Conservation (phyloP, 1,140 invertebrate species). For the Lasaia peninsularis region DNA sequence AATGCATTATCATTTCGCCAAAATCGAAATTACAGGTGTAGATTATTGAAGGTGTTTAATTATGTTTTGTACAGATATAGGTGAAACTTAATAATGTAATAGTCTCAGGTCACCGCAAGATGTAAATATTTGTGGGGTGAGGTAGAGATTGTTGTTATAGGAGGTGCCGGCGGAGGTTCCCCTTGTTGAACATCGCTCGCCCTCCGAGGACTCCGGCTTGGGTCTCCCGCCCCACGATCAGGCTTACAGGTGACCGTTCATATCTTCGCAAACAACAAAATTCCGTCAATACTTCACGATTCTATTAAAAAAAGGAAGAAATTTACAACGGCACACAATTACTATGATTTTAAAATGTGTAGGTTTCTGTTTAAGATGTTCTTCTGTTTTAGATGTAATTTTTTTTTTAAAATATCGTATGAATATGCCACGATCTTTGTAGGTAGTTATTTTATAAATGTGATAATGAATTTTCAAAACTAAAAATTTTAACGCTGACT, state of each 20-base stretch:
- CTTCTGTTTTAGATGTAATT: no score
- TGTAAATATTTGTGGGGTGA: constrained; percentile 39
- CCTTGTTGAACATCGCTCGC: constrained; percentile 82
- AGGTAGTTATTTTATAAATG: no score
- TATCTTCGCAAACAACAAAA: constrained; percentile 12
- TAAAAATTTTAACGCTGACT: no score
- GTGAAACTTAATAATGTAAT: constrained; percentile 2
- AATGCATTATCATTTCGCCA: background rate
- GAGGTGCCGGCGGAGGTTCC: constrained; percentile 79
- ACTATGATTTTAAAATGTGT: no score
- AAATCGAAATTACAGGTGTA: background rate
- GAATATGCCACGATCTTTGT: no score
- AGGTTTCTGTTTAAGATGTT: no score
- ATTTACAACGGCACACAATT: no score
- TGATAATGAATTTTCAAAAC: no score
- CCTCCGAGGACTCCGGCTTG: constrained; percentile 90
- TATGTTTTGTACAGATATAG: background rate
- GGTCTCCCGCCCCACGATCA: constrained; percentile 85
- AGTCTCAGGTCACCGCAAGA: constrained; percentile 14
- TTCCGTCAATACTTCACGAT: constrained; percentile 4
- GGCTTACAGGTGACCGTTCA: constrained; percentile 71
- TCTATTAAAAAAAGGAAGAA: background rate
- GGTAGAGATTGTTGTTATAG: constrained; percentile 73
- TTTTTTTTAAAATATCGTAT: no score
- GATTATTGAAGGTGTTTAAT: background rate